These are phyloP conservation scores for Corythornis vintsioides DNA, from an alignment of 2,113 vertebrate species.

Conservation along the genomic window DNA sequence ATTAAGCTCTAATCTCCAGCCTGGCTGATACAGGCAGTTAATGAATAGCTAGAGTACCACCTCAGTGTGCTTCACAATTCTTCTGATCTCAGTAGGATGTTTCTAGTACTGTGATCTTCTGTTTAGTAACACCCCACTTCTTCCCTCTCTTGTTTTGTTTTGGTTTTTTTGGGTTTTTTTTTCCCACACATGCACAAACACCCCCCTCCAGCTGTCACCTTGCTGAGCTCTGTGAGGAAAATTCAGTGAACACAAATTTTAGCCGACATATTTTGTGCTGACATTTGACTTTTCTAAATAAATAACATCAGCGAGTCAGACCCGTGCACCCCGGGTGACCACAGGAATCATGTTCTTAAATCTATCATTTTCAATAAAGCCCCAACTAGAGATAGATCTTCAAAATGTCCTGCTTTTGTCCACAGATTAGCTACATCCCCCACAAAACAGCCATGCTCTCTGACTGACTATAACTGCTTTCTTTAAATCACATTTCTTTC, in stretches of 20 bases:
- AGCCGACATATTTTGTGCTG: conserved; percentile 41
- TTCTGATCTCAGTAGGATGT: conserved; percentile 74
- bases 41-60: conserved; percentile 65
- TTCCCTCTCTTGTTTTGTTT: conserved; percentile 14
- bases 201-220: conserved; percentile 62
- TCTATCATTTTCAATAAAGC: conserved; percentile 45
- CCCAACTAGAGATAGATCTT: neutral
- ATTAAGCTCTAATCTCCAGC: conserved; percentile 71
- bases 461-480: neutral
- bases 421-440: neutral
- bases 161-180: neutral
- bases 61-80: conserved; percentile 51
- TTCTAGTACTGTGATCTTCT: conserved; percentile 70
- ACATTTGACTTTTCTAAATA: conserved; percentile 47
- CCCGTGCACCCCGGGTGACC: conserved; percentile 6
- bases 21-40: conserved; percentile 58
- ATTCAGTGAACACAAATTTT: conserved; percentile 47
- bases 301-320: conserved; percentile 28
- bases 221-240: conserved; percentile 39
- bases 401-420: conserved; percentile 15
- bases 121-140: conserved; percentile 69
- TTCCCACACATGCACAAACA: conserved; percentile 55
- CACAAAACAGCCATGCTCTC: neutral
- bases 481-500: neutral
- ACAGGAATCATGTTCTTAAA: conserved; percentile 9